Percentiles rank a stretch among this genome's conserved stretches.
These are phyloP conservation scores for Rhinoptilus africanus DNA, from an alignment of 2,113 vertebrate genomes.

Conservation along the genomic window DNA sequence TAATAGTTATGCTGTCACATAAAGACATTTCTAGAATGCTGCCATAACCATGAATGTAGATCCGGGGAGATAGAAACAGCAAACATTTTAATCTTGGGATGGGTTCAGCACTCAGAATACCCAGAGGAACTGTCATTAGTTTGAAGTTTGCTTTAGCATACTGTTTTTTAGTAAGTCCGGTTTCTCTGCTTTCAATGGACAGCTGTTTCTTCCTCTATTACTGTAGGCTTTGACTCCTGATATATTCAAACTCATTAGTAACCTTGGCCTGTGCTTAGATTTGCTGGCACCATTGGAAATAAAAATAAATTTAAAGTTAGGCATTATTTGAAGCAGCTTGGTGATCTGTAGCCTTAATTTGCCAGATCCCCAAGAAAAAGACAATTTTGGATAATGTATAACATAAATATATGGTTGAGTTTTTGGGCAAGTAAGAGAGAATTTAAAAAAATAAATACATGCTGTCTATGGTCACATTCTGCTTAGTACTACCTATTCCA, in stretches of 20 bases:
- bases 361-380: neutral
- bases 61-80: neutral
- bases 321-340: neutral
- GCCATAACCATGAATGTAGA: neutral
- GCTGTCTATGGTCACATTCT: neutral
- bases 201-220: neutral
- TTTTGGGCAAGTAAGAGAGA: neutral
- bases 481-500: neutral
- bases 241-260: neutral
- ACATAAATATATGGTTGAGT: neutral
- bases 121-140: neutral
- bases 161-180: neutral
- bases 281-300: neutral
- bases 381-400: neutral
- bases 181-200: neutral
- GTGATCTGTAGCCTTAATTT: neutral
- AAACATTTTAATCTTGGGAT: neutral
- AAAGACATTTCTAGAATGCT: neutral
- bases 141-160: neutral
- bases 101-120: neutral
- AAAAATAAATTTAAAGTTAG: neutral
- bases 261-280: neutral
- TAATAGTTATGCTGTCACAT: neutral
- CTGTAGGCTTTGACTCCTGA: neutral
- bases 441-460: neutral